phyloP scores from a whole-genome alignment of 2,888 invertebrate species.

The Danaus chrysippus region DNA sequence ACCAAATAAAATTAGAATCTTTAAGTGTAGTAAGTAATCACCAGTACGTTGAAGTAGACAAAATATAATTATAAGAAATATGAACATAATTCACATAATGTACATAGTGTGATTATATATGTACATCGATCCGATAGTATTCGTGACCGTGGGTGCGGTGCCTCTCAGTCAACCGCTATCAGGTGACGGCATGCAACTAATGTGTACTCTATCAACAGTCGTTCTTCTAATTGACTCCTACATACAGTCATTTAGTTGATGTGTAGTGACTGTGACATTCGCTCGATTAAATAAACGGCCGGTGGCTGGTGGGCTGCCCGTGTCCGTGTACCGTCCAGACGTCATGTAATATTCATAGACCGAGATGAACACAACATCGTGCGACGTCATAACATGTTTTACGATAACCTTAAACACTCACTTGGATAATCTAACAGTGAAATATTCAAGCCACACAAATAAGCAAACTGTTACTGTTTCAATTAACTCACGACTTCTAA shows the following conservation, averaged over 20 bases:
- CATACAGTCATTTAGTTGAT: neutral
- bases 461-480: too few species aligned
- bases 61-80: too few species aligned
- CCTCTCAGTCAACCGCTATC: neutral
- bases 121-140: neutral
- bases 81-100: too few species aligned
- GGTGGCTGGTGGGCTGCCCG: neutral
- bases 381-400: neutral
- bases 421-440: neutral
- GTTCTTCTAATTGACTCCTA: constrained; percentile 4
- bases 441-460: too few species aligned
- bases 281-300: constrained; percentile 2
- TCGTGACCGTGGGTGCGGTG: constrained; percentile 3
- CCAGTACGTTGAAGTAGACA: too few species aligned
- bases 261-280: constrained; percentile 3
- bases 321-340: neutral
- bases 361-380: neutral
- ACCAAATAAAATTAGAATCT: too few species aligned
- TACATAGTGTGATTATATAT: too few species aligned
- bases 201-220: neutral
- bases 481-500: too few species aligned
- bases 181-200: neutral
- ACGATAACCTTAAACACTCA: neutral
- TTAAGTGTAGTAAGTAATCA: too few species aligned
- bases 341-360: constrained; percentile 3